Percentiles rank a stretch among this genome's conserved stretches.
Conservation (phyloP, 2,113 vertebrate genomes). For the Pogonocichla stellata region DNA sequence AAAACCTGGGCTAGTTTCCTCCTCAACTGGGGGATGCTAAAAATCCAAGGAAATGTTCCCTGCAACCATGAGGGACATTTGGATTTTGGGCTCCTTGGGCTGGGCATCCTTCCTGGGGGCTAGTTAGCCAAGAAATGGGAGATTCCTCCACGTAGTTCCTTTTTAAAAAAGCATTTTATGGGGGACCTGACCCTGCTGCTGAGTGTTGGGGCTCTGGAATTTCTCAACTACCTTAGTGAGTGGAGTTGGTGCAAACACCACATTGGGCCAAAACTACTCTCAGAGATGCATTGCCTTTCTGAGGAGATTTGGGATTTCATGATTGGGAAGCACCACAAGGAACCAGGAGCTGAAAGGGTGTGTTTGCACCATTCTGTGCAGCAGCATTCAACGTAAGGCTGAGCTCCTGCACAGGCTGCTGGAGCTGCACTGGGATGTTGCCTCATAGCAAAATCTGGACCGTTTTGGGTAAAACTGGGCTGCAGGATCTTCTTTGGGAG, state of each 20-base stretch:
- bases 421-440: not conserved
- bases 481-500: not conserved
- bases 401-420: not conserved
- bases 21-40: not conserved
- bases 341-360: not conserved
- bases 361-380: not conserved
- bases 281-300: not conserved
- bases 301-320: not conserved
- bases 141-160: not conserved
- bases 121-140: not conserved
- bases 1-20: not conserved
- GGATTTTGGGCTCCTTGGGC: not conserved
- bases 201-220: not conserved
- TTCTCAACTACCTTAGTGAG: not conserved
- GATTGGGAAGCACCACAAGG: not conserved
- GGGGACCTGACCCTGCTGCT: not conserved
- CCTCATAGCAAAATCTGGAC: not conserved
- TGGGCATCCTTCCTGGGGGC: not conserved
- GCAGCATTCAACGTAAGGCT: not conserved
- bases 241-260: not conserved
- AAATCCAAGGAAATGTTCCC: not conserved
- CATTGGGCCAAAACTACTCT: not conserved
- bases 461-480: rapidly evolving
- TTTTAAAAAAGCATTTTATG: not conserved
- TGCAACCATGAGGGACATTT: not conserved